Conservation (phyloP, 2,888 invertebrate species). For the Acanthoscelides obtectus region DNA sequence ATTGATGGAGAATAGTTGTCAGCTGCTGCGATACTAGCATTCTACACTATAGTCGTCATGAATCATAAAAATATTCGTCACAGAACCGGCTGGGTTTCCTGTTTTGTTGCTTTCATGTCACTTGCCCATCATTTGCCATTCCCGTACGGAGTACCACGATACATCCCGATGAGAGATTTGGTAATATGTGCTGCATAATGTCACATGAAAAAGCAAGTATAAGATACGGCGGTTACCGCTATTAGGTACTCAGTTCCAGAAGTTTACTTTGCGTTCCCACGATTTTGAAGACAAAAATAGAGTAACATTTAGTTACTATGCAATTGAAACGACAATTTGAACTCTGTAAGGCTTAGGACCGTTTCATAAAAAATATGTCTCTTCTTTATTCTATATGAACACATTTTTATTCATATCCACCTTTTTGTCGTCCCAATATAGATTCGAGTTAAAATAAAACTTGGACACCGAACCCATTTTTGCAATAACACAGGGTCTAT, state of each 20-base stretch:
- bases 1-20: no score
- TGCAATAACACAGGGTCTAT: no score
- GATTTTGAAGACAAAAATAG: neutral
- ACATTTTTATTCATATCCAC: no score
- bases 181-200: neutral
- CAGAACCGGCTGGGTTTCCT: neutral
- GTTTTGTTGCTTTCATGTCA: neutral
- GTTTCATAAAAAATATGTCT: no score
- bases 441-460: no score
- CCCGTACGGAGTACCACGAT: neutral
- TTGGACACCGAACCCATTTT: no score
- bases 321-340: no score
- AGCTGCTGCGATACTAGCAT: no score
- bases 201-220: neutral
- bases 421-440: no score
- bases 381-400: no score
- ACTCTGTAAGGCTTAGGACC: no score
- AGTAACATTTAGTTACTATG: neutral
- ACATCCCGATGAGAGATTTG: neutral
- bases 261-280: neutral
- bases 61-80: neutral
- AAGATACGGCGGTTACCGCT: neutral
- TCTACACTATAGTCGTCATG: neutral
- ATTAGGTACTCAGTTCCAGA: neutral
- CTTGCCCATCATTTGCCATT: neutral